These are phyloP conservation scores for Synanceia verrucosa DNA, from an alignment of 2,797 vertebrate species.

Conservation along the genomic window DNA sequence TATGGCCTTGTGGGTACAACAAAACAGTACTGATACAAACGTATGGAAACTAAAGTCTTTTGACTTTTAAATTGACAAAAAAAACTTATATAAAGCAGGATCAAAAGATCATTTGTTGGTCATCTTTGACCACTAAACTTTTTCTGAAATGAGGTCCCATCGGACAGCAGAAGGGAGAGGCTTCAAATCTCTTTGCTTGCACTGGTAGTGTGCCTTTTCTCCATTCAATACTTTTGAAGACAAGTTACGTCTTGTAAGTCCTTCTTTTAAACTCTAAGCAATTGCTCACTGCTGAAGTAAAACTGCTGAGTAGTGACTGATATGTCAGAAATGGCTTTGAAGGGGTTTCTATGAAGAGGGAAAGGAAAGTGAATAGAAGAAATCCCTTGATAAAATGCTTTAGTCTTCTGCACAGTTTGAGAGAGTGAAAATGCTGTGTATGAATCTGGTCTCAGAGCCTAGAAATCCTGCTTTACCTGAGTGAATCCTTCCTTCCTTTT, in stretches of 20 bases:
- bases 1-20: neutral
- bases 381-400: neutral
- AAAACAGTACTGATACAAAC: neutral
- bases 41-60: neutral
- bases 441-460: constrained; percentile 4
- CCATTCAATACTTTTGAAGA: neutral
- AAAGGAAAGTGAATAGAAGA: neutral
- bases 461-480: constrained; percentile 17
- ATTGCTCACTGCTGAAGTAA: neutral
- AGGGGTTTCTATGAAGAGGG: neutral
- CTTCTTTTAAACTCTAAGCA: neutral
- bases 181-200: neutral
- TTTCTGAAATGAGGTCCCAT: no score
- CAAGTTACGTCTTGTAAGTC: neutral
- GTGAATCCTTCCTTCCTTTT: constrained; percentile 22
- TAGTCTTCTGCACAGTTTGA: neutral
- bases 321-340: neutral
- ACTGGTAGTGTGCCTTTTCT: neutral
- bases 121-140: no score
- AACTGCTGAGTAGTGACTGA: neutral
- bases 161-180: neutral
- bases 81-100: neutral
- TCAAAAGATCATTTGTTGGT: neutral
- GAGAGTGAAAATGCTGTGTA: neutral
- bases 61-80: neutral